These are phyloP conservation scores for Caenorhabditis sulstoni DNA, from an alignment of 2,888 invertebrate species.

Conservation along the genomic window DNA sequence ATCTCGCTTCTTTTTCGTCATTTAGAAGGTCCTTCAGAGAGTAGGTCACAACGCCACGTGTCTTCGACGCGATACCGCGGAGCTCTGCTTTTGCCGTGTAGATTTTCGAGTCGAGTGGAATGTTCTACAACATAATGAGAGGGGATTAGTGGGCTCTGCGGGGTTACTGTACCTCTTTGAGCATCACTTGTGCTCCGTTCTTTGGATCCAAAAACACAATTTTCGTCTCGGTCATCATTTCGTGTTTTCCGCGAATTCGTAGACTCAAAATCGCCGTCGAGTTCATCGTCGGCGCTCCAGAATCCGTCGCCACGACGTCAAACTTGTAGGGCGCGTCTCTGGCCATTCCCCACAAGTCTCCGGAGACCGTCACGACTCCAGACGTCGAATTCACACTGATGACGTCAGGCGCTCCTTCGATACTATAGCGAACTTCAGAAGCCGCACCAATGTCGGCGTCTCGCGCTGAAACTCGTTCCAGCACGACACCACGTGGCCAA, in stretches of 20 bases:
- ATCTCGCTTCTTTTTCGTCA: constrained; percentile 46
- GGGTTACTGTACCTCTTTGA: constrained; percentile 38
- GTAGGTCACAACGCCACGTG: constrained; percentile 21
- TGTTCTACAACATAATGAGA: constrained; percentile 34
- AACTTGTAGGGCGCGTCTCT: constrained; percentile 40
- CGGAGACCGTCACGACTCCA: constrained; percentile 28
- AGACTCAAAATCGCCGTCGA: constrained; percentile 36
- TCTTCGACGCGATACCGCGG: constrained; percentile 21
- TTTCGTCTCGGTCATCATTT: constrained; percentile 27
- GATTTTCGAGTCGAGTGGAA: constrained; percentile 43
- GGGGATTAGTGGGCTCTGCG: not conserved
- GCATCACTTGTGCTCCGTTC: constrained; percentile 7
- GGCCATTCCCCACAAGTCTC: constrained; percentile 34
- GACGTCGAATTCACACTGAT: constrained; percentile 30
- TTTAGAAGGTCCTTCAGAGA: constrained; percentile 45
- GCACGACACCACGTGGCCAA: constrained; percentile 66
- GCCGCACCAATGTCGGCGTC: constrained; percentile 63
- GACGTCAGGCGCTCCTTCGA: constrained; percentile 36
- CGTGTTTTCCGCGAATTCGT: constrained; percentile 30
- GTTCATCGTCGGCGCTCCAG: constrained; percentile 22
- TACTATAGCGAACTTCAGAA: constrained; percentile 51
- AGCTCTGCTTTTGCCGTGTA: constrained; percentile 30
- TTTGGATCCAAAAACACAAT: constrained; percentile 39
- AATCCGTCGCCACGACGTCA: constrained; percentile 35
- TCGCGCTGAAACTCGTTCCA: constrained; percentile 58